These are phyloP conservation scores for Trichogramma evanescens DNA, from an alignment of 2,888 invertebrate genomes.

Conservation along the genomic window DNA sequence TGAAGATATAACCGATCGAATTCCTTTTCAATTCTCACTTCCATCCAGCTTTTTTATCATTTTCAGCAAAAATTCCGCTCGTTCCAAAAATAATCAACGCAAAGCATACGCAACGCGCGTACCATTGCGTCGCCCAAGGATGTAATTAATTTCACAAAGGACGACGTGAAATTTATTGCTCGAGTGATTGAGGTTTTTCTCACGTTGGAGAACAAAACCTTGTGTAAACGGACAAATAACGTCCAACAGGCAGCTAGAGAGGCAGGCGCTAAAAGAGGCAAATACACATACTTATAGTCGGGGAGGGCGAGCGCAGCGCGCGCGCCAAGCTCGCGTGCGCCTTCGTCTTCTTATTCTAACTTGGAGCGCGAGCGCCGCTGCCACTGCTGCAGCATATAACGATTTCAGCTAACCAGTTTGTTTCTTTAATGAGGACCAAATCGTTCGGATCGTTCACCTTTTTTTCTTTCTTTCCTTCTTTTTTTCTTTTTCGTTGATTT, in stretches of 20 bases:
- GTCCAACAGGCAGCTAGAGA: not conserved
- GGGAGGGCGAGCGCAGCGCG: not conserved
- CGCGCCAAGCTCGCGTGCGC: not conserved
- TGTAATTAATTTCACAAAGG: too few relatives aligned
- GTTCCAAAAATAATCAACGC: too few relatives aligned
- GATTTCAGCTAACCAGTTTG: constrained; percentile 14
- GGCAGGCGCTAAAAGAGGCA: constrained; percentile 14
- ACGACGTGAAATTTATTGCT: too few relatives aligned
- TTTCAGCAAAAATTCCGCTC: too few relatives aligned
- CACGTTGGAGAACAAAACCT: too few relatives aligned
- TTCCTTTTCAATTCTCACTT: too few relatives aligned
- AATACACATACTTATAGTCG: not conserved
- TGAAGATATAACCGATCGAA: too few relatives aligned
- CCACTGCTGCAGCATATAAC: not conserved
- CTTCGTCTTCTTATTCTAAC: not conserved
- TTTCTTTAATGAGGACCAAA: constrained; percentile 14
- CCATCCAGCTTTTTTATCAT: too few relatives aligned
- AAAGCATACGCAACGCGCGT: too few relatives aligned
- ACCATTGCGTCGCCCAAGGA: too few relatives aligned
- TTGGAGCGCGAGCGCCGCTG: not conserved
- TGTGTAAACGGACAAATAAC: too few relatives aligned
- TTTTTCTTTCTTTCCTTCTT: not conserved
- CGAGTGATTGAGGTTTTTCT: too few relatives aligned
- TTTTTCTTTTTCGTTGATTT: not conserved
- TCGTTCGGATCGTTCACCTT: constrained; percentile 7